Base-by-base conservation (phyloP, 2,113 vertebrate species). In the Hyla sarda region DNA sequence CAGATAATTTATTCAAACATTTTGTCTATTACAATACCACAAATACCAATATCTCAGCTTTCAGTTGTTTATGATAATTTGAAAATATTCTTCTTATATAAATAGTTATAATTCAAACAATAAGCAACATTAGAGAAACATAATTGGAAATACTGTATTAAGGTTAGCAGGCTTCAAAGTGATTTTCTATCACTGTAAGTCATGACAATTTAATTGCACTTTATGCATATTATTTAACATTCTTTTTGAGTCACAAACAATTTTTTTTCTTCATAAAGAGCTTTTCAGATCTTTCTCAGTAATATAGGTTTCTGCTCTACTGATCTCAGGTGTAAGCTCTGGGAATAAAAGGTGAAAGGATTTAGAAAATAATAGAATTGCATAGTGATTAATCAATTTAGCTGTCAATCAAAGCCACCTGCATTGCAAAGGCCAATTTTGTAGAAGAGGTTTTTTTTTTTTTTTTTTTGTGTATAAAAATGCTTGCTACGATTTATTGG, bases 301-400 rank as follows among this genome's bases (percentile, higher is more conserved):
- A 86, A 81, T 80, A 65, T 69, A 73, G 23, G 65, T 80, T 86
- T 86, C 65, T 81, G 84, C 84, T 80, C 84, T 86, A 60, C 62
- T 86, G 84, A 86, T 86, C 77, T 86, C 84, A 86, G 84, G 84
- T 86, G 84, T 86, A 86, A 86, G 65, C 65, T 81, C 84, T 81
- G 76, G 76, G 76, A 86, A 86, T 86, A 80, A 86, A 86, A 86
- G 84, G 84, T 86, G 84, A 86, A 86, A 80, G 76, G 76, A 86
- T 86, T 84, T 81, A 86, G 84, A 86, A 86, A 81, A 86, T 86
- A 86, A 86, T 86, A 86, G 84, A 86, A 80, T 86, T 86, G 84
- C 84, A 86, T 85, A 86, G 84, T 81, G 84, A 86, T 86, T 86
- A 86, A 86, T 86, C 84, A 86, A 86, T 86, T 86, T 80, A 80